Percentiles rank a stretch among this genome's conserved stretches.
Conservation (phyloP, 2,888 invertebrate species). For the Dioctria linearis region DNA sequence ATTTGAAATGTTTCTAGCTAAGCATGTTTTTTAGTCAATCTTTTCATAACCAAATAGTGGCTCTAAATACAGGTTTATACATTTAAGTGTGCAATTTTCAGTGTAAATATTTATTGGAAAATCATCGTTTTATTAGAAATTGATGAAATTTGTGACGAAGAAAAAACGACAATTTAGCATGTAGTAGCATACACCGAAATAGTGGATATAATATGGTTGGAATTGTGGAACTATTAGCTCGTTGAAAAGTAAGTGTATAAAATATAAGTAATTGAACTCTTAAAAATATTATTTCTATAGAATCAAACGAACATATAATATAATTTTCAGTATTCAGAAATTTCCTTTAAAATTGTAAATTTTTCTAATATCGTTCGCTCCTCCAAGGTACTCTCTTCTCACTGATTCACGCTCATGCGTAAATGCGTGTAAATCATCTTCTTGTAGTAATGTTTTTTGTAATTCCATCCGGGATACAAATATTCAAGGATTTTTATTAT, state of each 20-base stretch:
- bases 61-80: too few relatives aligned
- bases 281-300: neutral
- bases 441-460: slow-evolving; percentile 22
- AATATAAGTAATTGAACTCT: too few relatives aligned
- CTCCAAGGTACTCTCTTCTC: slow-evolving; percentile 9
- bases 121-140: neutral
- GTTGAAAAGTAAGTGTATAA: too few relatives aligned
- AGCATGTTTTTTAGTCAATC: too few relatives aligned
- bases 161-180: neutral
- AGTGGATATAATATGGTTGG: neutral
- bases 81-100: too few relatives aligned
- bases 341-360: slow-evolving; percentile 11
- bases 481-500: slow-evolving; percentile 52
- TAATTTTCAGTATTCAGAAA: neutral
- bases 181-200: neutral
- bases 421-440: slow-evolving; percentile 51
- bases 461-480: slow-evolving; percentile 53
- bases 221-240: neutral
- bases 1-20: too few relatives aligned
- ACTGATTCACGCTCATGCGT: slow-evolving; percentile 55
- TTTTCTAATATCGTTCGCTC: slow-evolving; percentile 18
- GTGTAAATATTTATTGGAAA: too few relatives aligned
- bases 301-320: neutral
- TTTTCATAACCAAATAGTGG: too few relatives aligned
- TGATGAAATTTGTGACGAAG: neutral